Evolutionary conservation across 92 coral and sea anemone genomes (phyloP), one percentile per base, ranked within the genome.

Genomic region (Bergia sp.): DNA sequence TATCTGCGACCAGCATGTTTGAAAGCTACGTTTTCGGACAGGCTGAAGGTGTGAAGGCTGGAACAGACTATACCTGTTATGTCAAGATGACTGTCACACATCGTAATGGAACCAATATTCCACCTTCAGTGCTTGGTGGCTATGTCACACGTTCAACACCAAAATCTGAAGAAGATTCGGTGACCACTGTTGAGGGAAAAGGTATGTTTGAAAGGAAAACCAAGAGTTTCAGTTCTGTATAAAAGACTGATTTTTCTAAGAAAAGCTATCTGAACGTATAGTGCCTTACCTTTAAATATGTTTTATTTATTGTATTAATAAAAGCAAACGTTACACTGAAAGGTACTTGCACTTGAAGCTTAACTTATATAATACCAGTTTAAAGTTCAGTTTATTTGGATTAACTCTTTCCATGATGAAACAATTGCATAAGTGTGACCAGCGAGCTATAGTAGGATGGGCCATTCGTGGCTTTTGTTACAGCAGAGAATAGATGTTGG

Each of bases 131-230:
- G 38, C 86, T 76, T 37, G 91, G 91, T 9, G 82, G 47, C 41
- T 88, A 91, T 39, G 85, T 92, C 53, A 90, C 95, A 29, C 92
- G 96, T 73, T 93, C 96, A 71, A 92, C 96, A 75, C 95, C 98
- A 45, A 91, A 91, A 61, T 95, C 98, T 85, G 98, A 95, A 64
- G 92, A 96, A 84, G 96, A 69, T 71, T 90, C 92, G 7, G 89
- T 93, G 80, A 96, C 99, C 65, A 96, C 99, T 5, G 90, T 95
- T 66, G 99, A 96, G 91, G 96, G 96, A 42, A 96, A 85, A 89
- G 99, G 99, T 96, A 77, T 85, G 91, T 41, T 10, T 61, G 58
- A 15, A 39, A 23, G 36, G 74, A 20, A 36, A 75, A 11, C 42
- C 49, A 36, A 23, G 40, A n/a, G 41, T 29, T 71, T 71, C 76